Evolutionary conservation across 2,113 vertebrate genomes (phyloP).

Genomic region (Poeciliopsis turrubarensis): DNA sequence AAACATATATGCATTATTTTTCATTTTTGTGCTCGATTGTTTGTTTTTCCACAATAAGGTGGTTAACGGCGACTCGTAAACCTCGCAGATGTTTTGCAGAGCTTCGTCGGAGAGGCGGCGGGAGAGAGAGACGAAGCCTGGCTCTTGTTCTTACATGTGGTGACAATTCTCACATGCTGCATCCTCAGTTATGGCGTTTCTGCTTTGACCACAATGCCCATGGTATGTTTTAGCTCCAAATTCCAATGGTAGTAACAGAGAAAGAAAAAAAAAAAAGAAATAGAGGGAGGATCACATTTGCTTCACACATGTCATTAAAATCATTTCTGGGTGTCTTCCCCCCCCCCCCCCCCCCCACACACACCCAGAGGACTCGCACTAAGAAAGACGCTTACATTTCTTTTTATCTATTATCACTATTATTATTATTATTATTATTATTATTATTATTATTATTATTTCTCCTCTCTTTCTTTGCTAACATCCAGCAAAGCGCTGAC

Average conservation of each 20-base stretch:
- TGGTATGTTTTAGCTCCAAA: conserved; percentile 67
- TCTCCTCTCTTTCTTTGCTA: conserved; percentile 64
- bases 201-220: conserved; percentile 61
- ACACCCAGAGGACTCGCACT: conserved; percentile 51
- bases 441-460: not conserved
- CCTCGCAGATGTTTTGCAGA: conserved; percentile 46
- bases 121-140: conserved; percentile 11
- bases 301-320: conserved; percentile 78
- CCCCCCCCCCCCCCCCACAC: conserved; percentile 46
- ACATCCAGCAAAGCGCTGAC: conserved; percentile 65
- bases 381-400: conserved; percentile 59
- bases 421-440: not conserved
- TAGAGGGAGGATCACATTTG: conserved; percentile 67
- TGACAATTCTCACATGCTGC: conserved; percentile 58
- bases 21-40: too few species aligned
- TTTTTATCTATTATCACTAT: not conserved
- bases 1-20: too few species aligned
- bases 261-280: conserved; percentile 27
- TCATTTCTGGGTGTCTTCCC: conserved; percentile 65
- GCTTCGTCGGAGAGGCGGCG: conserved; percentile 23
- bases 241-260: conserved; percentile 58
- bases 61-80: conserved; percentile 5
- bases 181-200: conserved; percentile 60
- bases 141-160: conserved; percentile 61
- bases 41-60: conserved; percentile 4